Conservation (phyloP, 2,113 vertebrate species). For the Cephalopterus ornatus region DNA sequence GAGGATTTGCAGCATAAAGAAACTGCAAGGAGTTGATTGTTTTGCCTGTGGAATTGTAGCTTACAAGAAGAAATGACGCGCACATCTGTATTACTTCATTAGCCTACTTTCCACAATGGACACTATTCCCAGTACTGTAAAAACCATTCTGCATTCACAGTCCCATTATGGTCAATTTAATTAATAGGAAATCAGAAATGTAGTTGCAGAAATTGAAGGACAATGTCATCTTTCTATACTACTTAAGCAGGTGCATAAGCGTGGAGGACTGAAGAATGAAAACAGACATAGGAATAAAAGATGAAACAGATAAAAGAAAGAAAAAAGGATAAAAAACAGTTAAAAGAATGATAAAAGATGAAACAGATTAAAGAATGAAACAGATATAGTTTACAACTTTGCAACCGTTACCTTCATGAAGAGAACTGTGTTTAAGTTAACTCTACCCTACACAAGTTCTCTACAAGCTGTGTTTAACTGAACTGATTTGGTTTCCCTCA, state of each 20-base stretch:
- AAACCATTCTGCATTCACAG: background rate
- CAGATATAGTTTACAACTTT: background rate
- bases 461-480: background rate
- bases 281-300: background rate
- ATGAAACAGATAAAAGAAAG: background rate
- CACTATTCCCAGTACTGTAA: background rate
- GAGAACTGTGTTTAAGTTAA: background rate
- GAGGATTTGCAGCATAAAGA: constrained; percentile 6
- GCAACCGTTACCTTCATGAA: background rate
- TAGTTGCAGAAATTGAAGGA: background rate
- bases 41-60: background rate
- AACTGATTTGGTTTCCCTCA: background rate
- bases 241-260: background rate
- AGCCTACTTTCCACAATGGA: background rate
- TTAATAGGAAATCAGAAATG: background rate
- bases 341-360: background rate
- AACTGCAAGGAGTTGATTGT: background rate
- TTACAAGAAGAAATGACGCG: background rate
- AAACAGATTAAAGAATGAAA: background rate
- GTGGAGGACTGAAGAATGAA: background rate
- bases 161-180: background rate
- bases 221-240: background rate
- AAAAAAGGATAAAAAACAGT: background rate
- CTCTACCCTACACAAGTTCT: background rate
- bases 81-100: background rate